Conservation (phyloP, 2,113 vertebrate species). For the Ibidorhyncha struthersii region DNA sequence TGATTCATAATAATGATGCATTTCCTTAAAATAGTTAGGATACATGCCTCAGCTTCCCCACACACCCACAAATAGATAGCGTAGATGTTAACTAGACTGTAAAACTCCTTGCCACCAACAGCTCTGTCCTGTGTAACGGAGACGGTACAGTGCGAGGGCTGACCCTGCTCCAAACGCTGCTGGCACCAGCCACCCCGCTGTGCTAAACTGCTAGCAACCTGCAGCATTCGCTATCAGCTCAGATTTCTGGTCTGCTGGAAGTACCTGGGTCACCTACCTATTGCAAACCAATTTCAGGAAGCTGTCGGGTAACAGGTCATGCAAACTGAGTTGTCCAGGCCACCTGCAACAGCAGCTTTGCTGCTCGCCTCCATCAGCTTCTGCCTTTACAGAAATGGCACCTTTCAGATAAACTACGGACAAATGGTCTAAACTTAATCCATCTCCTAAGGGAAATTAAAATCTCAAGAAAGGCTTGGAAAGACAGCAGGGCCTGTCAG, state of each 20-base stretch:
- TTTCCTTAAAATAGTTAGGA: background rate
- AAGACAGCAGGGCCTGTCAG: background rate
- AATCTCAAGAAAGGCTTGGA: background rate
- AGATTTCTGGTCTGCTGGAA: background rate
- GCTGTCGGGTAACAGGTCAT: background rate
- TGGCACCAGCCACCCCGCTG: background rate
- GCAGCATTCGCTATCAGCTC: accelerated
- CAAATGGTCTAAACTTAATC: background rate
- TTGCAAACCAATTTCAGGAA: background rate
- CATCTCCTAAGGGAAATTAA: background rate
- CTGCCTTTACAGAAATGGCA: background rate
- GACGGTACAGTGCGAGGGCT: background rate
- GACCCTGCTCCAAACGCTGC: background rate
- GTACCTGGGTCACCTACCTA: background rate
- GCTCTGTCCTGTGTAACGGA: background rate
- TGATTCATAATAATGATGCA: background rate
- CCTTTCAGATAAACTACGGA: background rate
- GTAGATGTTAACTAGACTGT: background rate
- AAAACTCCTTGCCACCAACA: background rate
- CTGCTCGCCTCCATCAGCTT: background rate
- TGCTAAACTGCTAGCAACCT: background rate
- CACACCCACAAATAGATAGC: background rate
- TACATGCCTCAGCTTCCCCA: background rate
- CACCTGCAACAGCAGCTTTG: background rate
- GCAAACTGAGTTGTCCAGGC: background rate